Evolutionary conservation across 2,888 invertebrate species (phyloP), one percentile per base, ranked within the genome.

Genomic region (Prenolepis imparis): DNA sequence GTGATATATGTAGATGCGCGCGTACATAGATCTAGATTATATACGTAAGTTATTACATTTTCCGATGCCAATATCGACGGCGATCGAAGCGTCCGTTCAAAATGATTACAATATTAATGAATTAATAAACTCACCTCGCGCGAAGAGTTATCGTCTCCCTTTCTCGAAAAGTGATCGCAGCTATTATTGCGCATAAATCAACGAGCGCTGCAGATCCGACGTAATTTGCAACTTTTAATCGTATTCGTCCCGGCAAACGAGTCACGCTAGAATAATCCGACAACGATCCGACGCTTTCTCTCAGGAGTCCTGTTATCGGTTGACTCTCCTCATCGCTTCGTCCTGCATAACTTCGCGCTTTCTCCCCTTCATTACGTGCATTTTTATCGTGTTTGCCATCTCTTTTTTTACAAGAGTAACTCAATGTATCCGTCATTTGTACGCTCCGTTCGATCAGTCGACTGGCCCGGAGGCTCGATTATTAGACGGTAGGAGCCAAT

Each of bases 401-500:
- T 11, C 21, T 52, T 48, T 70, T 84, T 84, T 85, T 72, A 84
- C 81, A 66, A 66, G 72, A 39, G 70, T 61, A 57, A 67, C 55
- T 67, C 70, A 41, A 66, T 15, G 36, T 41, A 28, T 41, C 36
- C 55, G 78, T 44, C 28, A 77, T 55, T 36, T 41, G 63, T 78
- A 63, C n/a, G 39, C 61, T 32, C 28, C 5, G 32, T 61, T 61
- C 57, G 52, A 70, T 68, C 41, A 28, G 28, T 77, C 55, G 77
- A 55, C 64, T 9, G 18, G 44, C 66, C 44, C 21, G 41, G 41
- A 64, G 15, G 77, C 28, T 70, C 24, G 74, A 85, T 85, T 81
- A 84, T 85, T 84, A 81, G 74, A 75, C 44, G 74, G 32, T 68
- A n/a, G 66, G 70, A 72, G 64, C 77, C 85, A 68, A 84, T 80